phyloP scores from a whole-genome alignment of 2,888 invertebrate genomes.

The Noctua fimbriata region DNA sequence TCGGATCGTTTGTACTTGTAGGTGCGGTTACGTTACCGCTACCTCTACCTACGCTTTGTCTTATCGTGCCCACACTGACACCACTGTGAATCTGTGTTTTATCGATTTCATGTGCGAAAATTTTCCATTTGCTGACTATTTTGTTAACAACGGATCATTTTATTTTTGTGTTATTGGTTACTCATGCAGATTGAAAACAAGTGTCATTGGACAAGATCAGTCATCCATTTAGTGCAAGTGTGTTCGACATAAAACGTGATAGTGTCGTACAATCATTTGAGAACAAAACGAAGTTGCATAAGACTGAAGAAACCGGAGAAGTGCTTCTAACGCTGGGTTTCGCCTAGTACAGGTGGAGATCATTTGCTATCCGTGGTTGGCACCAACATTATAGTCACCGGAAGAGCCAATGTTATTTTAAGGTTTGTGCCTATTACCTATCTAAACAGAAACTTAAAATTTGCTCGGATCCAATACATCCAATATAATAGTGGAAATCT shows the following conservation, averaged over 20 bases:
- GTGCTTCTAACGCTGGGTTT: slow-evolving; percentile 62
- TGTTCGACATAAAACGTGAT: slow-evolving; percentile 74
- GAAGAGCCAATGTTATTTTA: slow-evolving; percentile 89
- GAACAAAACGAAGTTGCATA: slow-evolving; percentile 67
- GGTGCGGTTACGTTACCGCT: slow-evolving; percentile 77
- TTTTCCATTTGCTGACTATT: slow-evolving; percentile 72
- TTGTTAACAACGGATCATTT: slow-evolving; percentile 73
- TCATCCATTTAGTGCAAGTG: slow-evolving; percentile 83
- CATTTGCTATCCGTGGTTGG: slow-evolving; percentile 78
- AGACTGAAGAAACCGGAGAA: slow-evolving; percentile 65
- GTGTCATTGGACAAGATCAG: slow-evolving; percentile 83
- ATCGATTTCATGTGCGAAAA: slow-evolving; percentile 79
- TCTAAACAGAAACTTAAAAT: slow-evolving; percentile 62
- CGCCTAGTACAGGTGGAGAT: slow-evolving; percentile 67
- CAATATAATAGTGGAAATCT: not conserved
- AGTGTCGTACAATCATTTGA: slow-evolving; percentile 72
- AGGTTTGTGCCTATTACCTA: slow-evolving; percentile 79
- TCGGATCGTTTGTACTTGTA: slow-evolving; percentile 73
- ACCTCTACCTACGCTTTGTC: slow-evolving; percentile 78
- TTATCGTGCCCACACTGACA: slow-evolving; percentile 72
- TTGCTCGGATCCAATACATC: slow-evolving; percentile 19
- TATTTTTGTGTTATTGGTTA: slow-evolving; percentile 75
- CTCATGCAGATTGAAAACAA: slow-evolving; percentile 75
- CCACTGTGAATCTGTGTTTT: slow-evolving; percentile 73
- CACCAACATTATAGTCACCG: slow-evolving; percentile 81